phyloP scores from a whole-genome alignment of 2,797 vertebrate species.

The Petrocephalus schoutedeni region DNA sequence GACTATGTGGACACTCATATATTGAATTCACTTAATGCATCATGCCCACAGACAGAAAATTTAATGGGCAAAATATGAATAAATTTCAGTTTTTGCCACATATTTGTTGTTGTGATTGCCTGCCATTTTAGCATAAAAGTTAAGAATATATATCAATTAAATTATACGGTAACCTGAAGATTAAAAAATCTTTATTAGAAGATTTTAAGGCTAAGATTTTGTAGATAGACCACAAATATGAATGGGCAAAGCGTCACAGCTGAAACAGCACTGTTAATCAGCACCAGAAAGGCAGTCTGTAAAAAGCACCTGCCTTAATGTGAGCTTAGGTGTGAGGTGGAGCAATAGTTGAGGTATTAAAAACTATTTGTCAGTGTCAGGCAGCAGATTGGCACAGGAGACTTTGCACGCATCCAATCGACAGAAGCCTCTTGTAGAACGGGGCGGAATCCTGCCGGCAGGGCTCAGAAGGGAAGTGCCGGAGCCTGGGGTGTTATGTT shows the following conservation, averaged over 20 bases:
- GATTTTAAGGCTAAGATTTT: not conserved
- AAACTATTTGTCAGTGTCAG: conserved; percentile 51
- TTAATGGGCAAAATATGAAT: conserved; percentile 20
- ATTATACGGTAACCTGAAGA: not conserved
- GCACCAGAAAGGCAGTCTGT: not conserved
- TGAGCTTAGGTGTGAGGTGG: conserved; percentile 25
- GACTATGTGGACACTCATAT: conserved; percentile 6
- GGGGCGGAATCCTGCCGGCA: conserved; percentile 52
- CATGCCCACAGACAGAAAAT: conserved; percentile 23
- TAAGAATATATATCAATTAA: not conserved
- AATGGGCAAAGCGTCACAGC: not conserved
- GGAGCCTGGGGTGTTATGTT: conserved; percentile 57
- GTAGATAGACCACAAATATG: not conserved
- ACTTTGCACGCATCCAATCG: conserved; percentile 37
- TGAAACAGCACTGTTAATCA: conserved; percentile 2
- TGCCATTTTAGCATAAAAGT: not conserved
- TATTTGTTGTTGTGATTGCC: conserved; percentile 7
- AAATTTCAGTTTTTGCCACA: not conserved
- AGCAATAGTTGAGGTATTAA: conserved; percentile 43
- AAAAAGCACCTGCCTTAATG: conserved; percentile 10
- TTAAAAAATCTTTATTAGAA: not conserved
- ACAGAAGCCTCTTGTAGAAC: conserved; percentile 37
- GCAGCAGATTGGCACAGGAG: conserved; percentile 37
- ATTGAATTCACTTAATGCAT: conserved; percentile 19
- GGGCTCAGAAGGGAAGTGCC: conserved; percentile 54